Conservation (phyloP, 2,888 invertebrate genomes). For the Hecatera dysodea region DNA sequence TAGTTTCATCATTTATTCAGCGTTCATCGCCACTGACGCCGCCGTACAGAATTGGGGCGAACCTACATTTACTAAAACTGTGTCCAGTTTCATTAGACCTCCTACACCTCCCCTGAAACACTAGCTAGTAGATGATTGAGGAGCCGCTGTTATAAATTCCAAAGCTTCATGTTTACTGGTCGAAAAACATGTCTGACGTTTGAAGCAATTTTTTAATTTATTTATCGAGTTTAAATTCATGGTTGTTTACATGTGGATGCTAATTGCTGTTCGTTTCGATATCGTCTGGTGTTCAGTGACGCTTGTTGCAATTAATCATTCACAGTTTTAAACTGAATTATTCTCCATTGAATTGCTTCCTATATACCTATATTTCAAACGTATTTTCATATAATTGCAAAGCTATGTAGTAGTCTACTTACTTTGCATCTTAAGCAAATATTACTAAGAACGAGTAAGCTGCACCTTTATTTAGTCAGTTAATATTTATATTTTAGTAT, state of each 20-base stretch:
- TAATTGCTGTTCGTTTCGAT: constrained; percentile 55
- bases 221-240: constrained; percentile 41
- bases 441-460: constrained; percentile 15
- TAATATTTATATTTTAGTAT: constrained; percentile 41
- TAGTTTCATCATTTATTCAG: constrained; percentile 66
- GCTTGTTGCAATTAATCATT: constrained; percentile 58
- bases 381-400: constrained; percentile 16
- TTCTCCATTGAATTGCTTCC: constrained; percentile 13
- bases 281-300: constrained; percentile 45
- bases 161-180: constrained; percentile 33
- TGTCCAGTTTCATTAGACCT: constrained; percentile 61
- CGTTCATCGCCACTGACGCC: constrained; percentile 65
- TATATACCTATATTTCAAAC: constrained; percentile 18
- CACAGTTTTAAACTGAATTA: constrained; percentile 47
- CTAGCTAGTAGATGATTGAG: constrained; percentile 4
- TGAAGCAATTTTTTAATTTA: constrained; percentile 45
- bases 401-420: constrained; percentile 6
- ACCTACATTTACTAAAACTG: constrained; percentile 64
- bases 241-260: constrained; percentile 50
- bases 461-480: constrained; percentile 28
- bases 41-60: constrained; percentile 64
- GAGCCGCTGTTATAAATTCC: constrained; percentile 13
- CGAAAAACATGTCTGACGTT: constrained; percentile 29
- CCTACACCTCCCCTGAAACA: constrained; percentile 19
- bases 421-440: constrained; percentile 39